Base-by-base conservation (phyloP, 1,140 invertebrate genomes). In the Drosophila equinoxialis region DNA sequence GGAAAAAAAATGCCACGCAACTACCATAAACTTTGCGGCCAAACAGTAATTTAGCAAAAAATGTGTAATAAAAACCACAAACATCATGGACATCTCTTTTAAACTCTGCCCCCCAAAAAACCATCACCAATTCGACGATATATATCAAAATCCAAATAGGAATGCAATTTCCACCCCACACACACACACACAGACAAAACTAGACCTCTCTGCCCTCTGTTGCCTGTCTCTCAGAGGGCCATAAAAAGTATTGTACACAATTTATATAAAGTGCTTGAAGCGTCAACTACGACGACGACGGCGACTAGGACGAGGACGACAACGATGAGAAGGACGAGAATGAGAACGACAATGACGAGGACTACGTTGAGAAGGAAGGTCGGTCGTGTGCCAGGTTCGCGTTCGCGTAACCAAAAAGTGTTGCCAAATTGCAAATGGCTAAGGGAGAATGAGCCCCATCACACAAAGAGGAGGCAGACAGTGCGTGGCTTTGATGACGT, bases 211-310 rank as follows among this genome's bases (percentile, higher is more conserved):
- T 51, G 3, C 14, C 14, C 45, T 48, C 45, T 48, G 7, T 7
- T 17, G 17, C 45, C 45, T 75, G 74, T 72, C 73, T 75, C 73
- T 75, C 73, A 65, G 76, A 84, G 84, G 77, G 77, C 63, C 80
- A 89, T 89, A 89, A 89, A 87, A 72, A 79, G 84, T 80, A 84
- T 89, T 84, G 80, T 89, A 83, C 80, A 89, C 80, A 89, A 89
- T 89, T 89, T 89, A 87, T 87, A 87, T 83, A 89, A 87, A 87
- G 83, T 89, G 84, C 84, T 90, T 71, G 72, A 71, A 79, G 71
- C 65, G 71, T 48, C 58, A 51, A 54, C 63, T 62, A 68, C 68
- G 30, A 58, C 30, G 41, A 13, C 62, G 60, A 23, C 17, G 45
- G 11, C 57, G 41, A 13, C 62, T 51, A 55, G 41, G 45, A 23